Evolutionary conservation across 2,888 invertebrate species (phyloP).

Genomic region (Ophion ventricosus): DNA sequence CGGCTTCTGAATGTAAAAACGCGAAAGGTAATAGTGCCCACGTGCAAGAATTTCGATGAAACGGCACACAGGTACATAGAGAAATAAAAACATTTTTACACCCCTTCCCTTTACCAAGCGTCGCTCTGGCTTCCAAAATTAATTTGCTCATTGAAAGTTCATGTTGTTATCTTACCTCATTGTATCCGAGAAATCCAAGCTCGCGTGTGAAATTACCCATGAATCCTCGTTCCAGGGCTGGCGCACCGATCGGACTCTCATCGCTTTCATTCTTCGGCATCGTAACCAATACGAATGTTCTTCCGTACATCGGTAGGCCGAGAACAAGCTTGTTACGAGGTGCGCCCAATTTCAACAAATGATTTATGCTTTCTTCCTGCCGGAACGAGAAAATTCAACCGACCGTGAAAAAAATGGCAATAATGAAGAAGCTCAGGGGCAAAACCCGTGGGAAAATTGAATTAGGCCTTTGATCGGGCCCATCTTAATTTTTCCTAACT

Average conservation of each 20-base stretch:
- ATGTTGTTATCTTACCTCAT: conserved; percentile 86
- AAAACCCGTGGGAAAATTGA: background rate
- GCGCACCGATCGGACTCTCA: conserved; percentile 84
- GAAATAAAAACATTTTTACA: too few relatives aligned
- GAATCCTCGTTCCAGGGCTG: conserved; percentile 87
- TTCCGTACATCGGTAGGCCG: conserved; percentile 93
- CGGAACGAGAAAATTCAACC: background rate
- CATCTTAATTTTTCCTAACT: too few relatives aligned
- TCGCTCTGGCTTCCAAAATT: too few relatives aligned
- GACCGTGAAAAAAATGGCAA: background rate
- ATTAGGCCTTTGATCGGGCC: too few relatives aligned
- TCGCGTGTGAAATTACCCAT: conserved; percentile 91
- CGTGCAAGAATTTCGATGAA: too few relatives aligned
- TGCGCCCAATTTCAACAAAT: conserved; percentile 90
- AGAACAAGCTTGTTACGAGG: conserved; percentile 91
- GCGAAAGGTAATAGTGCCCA: too few relatives aligned
- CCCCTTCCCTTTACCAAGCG: too few relatives aligned
- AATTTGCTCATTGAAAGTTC: background rate
- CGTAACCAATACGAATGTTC: conserved; percentile 87
- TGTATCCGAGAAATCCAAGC: conserved; percentile 94
- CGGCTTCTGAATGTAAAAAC: too few relatives aligned
- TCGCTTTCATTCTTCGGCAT: conserved; percentile 67
- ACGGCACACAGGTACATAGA: too few relatives aligned
- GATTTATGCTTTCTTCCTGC: conserved; percentile 90
- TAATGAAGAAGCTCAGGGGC: background rate